These are phyloP conservation scores for Parotocinclus haroldoi DNA, from an alignment of 2,797 vertebrate genomes.

Conservation along the genomic window DNA sequence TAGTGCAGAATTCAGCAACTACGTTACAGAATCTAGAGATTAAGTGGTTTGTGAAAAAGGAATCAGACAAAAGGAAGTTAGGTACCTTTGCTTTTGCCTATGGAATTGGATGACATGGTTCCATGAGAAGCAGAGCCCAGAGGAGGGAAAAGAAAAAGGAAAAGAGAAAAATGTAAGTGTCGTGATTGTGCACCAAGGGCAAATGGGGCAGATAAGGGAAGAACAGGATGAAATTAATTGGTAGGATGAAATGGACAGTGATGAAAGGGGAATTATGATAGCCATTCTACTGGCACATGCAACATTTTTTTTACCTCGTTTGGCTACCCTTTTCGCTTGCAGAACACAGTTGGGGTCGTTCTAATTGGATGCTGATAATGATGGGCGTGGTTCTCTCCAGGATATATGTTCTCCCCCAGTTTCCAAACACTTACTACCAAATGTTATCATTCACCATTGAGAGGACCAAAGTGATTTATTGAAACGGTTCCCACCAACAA, in stretches of 20 bases:
- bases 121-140: conserved; percentile 95
- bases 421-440: too few relatives aligned
- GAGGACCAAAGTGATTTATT: too few relatives aligned
- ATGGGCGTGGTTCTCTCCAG: too few relatives aligned
- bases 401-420: too few relatives aligned
- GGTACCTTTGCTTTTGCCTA: conserved; percentile 99
- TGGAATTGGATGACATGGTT: conserved; percentile 94
- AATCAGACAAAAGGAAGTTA: conserved; percentile 62
- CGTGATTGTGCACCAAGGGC: conserved; percentile 73
- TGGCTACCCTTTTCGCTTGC: conserved; percentile 3
- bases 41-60: conserved; percentile 44
- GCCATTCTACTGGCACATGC: conserved; percentile 45
- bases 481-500: too few relatives aligned
- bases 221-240: conserved; percentile 34
- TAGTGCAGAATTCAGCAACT: conserved; percentile 5
- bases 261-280: not conserved
- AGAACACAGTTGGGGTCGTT: not conserved
- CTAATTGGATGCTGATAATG: too few relatives aligned
- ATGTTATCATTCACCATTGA: too few relatives aligned
- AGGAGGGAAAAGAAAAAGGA: conserved; percentile 69
- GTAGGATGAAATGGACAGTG: conserved; percentile 47
- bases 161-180: conserved; percentile 81
- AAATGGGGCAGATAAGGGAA: conserved; percentile 61
- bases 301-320: not conserved
- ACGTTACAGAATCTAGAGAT: conserved; percentile 49